These are phyloP conservation scores for Melanostoma scalare DNA, from an alignment of 2,888 invertebrate genomes.

Conservation along the genomic window DNA sequence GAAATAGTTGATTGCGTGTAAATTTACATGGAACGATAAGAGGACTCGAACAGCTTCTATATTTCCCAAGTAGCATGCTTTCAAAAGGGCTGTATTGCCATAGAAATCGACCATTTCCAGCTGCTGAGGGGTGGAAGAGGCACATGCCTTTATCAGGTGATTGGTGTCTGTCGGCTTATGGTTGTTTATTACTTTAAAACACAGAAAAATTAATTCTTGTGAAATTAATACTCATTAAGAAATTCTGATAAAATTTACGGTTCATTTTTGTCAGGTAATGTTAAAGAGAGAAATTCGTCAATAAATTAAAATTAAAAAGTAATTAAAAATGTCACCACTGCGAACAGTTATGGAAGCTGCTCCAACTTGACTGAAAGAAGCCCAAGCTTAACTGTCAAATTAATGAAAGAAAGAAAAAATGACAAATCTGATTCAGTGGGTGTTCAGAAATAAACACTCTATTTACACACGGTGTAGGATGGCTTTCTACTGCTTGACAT, in stretches of 20 bases:
- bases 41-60: constrained; percentile 76
- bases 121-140: constrained; percentile 68
- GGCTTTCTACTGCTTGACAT: no score
- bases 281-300: not conserved
- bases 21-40: constrained; percentile 75
- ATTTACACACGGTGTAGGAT: no score
- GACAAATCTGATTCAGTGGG: no score
- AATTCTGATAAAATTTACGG: constrained; percentile 11
- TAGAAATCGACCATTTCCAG: constrained; percentile 79
- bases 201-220: not conserved
- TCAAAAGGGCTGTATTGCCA: constrained; percentile 80
- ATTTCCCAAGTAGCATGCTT: constrained; percentile 79
- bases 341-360: no score
- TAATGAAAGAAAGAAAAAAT: no score
- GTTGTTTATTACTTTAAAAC: constrained; percentile 75
- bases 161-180: constrained; percentile 75
- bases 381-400: no score
- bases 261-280: constrained; percentile 4
- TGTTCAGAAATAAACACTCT: no score
- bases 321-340: no score
- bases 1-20: constrained; percentile 79
- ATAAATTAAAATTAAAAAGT: no score
- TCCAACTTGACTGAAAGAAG: no score
- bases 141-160: constrained; percentile 76
- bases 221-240: not conserved